phyloP scores from a whole-genome alignment of 1,140 invertebrate genomes.

The Heliothis virescens region DNA sequence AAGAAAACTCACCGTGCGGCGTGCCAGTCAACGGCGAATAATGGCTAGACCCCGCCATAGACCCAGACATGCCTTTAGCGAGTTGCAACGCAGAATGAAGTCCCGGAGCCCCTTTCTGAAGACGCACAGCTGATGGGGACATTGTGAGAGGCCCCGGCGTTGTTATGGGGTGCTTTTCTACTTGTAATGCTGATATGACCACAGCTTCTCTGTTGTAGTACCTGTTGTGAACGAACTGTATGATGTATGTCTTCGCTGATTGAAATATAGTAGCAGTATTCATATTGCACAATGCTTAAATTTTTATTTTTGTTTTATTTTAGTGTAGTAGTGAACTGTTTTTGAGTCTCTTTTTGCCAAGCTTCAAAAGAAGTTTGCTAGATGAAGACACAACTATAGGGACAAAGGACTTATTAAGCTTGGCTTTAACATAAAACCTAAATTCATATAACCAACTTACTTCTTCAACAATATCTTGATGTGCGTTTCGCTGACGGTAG shows the following conservation, averaged over 20 bases:
- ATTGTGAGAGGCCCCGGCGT: slow-evolving; percentile 93
- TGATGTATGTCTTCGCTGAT: not conserved
- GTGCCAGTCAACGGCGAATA: slow-evolving; percentile 73
- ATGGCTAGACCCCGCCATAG: slow-evolving; percentile 75
- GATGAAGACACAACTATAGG: too few relatives aligned
- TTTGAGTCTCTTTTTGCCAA: too few relatives aligned
- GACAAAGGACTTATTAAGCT: too few relatives aligned
- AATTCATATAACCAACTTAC: slow-evolving; percentile 87
- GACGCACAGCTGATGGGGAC: slow-evolving; percentile 87
- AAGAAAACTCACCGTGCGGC: slow-evolving; percentile 68
- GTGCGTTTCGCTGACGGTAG: slow-evolving; percentile 95
- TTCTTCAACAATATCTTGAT: slow-evolving; percentile 95
- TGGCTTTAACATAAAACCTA: not conserved
- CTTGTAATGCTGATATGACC: slow-evolving; percentile 96
- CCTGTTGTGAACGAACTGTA: slow-evolving; percentile 47
- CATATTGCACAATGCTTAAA: not conserved
- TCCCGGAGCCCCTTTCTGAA: slow-evolving; percentile 75
- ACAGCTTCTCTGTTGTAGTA: slow-evolving; percentile 95
- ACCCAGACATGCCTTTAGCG: slow-evolving; percentile 72
- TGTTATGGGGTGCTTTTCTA: slow-evolving; percentile 96
- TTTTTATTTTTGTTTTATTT: too few relatives aligned
- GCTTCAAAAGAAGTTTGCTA: too few relatives aligned
- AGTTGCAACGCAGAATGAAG: slow-evolving; percentile 78
- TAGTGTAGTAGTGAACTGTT: too few relatives aligned
- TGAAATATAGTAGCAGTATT: too few relatives aligned